These are phyloP conservation scores for Bombyx mandarina DNA, from an alignment of 1,140 invertebrate species.

Conservation along the genomic window DNA sequence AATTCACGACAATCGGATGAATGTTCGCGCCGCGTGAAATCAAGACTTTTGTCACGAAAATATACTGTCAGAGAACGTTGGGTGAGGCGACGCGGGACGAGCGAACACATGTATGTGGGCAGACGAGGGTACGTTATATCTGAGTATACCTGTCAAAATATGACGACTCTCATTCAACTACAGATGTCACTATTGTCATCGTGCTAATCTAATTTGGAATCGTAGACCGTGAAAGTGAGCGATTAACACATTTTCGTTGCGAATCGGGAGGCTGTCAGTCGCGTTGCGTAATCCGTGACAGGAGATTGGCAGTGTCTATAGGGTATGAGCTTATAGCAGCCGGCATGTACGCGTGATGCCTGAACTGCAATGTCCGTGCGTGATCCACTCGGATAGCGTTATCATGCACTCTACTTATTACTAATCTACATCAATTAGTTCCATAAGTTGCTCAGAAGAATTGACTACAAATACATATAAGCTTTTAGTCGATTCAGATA, in stretches of 20 bases:
- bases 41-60: slow-evolving; percentile 49
- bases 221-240: slow-evolving; percentile 59
- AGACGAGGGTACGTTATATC: slow-evolving; percentile 41
- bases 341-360: background rate
- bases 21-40: slow-evolving; percentile 68
- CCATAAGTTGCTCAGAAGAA: too few relatives aligned
- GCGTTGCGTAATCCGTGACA: slow-evolving; percentile 66
- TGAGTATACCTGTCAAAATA: slow-evolving; percentile 66
- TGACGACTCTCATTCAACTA: slow-evolving; percentile 55
- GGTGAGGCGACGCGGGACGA: slow-evolving; percentile 19
- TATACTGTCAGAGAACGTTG: slow-evolving; percentile 21
- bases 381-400: background rate
- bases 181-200: slow-evolving; percentile 63
- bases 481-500: too few relatives aligned
- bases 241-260: slow-evolving; percentile 68
- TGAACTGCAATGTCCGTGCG: background rate
- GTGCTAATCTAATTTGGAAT: slow-evolving; percentile 61
- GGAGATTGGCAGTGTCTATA: slow-evolving; percentile 52
- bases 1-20: slow-evolving; percentile 59
- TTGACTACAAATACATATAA: too few relatives aligned
- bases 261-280: slow-evolving; percentile 63
- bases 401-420: background rate
- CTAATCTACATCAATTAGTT: too few relatives aligned
- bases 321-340: slow-evolving; percentile 29
- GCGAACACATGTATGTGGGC: slow-evolving; percentile 61